Conservation (phyloP, 2,797 vertebrate species). For the Pristis pectinata region DNA sequence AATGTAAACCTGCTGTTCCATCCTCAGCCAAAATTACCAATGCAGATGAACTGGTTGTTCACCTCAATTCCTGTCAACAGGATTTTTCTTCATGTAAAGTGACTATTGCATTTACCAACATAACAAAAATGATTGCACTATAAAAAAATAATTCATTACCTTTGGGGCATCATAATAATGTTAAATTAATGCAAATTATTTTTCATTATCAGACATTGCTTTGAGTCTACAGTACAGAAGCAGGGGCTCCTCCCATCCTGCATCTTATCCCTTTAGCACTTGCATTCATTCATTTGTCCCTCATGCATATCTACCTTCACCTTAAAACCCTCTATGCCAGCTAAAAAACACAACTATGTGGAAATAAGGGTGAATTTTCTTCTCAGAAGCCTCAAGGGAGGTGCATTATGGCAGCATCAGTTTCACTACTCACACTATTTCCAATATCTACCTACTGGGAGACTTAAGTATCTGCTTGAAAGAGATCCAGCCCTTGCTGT, state of each 20-base stretch:
- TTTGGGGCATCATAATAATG: neutral
- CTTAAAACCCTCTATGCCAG: neutral
- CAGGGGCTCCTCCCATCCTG: too few species aligned
- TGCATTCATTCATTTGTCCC: too few species aligned
- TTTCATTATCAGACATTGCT: neutral
- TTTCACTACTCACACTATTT: neutral
- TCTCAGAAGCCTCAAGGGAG: neutral
- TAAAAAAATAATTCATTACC: neutral
- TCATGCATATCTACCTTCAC: too few species aligned
- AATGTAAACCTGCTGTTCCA: neutral
- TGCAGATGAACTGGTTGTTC: neutral
- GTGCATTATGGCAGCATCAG: neutral
- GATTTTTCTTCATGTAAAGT: neutral
- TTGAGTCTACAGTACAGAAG: too few species aligned
- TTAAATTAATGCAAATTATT: neutral
- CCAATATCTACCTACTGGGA: neutral
- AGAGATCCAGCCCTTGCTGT: neutral
- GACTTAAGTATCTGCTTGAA: neutral
- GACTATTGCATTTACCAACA: neutral
- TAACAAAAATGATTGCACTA: neutral
- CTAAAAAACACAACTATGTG: neutral
- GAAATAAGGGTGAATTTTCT: neutral
- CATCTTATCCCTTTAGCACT: too few species aligned
- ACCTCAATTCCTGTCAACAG: neutral
- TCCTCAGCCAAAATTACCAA: neutral